Conservation (phyloP, 2,888 invertebrate genomes). For the Dolomedes plantarius region DNA sequence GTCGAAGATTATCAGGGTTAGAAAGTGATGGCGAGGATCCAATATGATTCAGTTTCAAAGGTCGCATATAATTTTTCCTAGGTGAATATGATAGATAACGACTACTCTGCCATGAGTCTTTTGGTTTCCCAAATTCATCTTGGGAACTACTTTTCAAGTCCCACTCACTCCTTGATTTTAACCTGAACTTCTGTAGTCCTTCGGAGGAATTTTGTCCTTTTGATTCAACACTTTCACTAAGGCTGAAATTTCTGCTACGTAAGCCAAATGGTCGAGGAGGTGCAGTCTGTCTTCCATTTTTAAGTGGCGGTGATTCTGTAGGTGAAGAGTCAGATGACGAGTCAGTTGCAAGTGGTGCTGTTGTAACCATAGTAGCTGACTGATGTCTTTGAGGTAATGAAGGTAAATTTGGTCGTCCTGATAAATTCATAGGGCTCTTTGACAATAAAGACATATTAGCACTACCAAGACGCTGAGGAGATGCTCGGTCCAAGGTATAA, state of each 20-base stretch:
- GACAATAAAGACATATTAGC: conserved; percentile 30
- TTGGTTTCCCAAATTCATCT: conserved; percentile 29
- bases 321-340: conserved; percentile 73
- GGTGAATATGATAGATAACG: conserved; percentile 59
- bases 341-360: conserved; percentile 58
- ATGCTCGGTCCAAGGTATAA: conserved; percentile 60
- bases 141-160: conserved; percentile 54
- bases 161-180: conserved; percentile 67
- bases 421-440: conserved; percentile 22
- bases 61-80: conserved; percentile 43
- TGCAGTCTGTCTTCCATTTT: conserved; percentile 25
- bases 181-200: conserved; percentile 35
- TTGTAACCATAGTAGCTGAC: conserved; percentile 23
- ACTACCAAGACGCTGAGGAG: conserved; percentile 32
- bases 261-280: conserved; percentile 12
- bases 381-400: conserved; percentile 46
- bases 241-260: conserved; percentile 45
- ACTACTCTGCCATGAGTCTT: conserved; percentile 53
- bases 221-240: conserved; percentile 29
- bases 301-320: conserved; percentile 65
- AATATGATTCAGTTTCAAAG: conserved; percentile 38
- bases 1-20: conserved; percentile 7
- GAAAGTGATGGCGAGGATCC: conserved; percentile 20
- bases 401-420: conserved; percentile 39
- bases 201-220: conserved; percentile 29